Evolutionary conservation across 2,113 vertebrate species (phyloP).

Genomic region (Tonatia bakeri): DNA sequence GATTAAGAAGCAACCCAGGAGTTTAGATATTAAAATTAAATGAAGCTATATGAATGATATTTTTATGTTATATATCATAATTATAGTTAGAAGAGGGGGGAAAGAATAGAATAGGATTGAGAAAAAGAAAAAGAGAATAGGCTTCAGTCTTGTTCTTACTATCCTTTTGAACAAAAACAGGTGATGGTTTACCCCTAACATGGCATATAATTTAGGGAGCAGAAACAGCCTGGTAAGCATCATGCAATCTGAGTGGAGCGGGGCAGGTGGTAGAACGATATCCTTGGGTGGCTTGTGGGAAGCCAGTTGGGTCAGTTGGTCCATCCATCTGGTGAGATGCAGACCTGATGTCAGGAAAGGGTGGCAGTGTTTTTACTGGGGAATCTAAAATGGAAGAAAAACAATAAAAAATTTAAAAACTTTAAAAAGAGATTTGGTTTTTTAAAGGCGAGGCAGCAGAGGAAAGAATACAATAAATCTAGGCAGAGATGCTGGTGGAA

Average conservation of each 20-base stretch:
- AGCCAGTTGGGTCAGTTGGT: neutral
- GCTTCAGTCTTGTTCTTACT: neutral
- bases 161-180: neutral
- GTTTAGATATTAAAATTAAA: neutral
- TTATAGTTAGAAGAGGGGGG: neutral
- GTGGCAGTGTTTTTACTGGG: neutral
- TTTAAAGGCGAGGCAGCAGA: neutral
- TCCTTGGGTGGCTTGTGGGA: neutral
- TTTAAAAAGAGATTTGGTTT: neutral
- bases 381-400: neutral
- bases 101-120: neutral
- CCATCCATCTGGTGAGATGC: neutral
- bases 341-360: neutral
- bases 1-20: neutral
- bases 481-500: neutral
- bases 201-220: neutral
- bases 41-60: neutral
- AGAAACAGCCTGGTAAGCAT: neutral
- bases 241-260: neutral
- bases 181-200: neutral
- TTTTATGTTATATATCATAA: neutral
- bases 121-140: neutral
- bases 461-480: neutral
- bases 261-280: fast-evolving
- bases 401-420: neutral